Percentiles rank a stretch among this genome's conserved stretches.
These are phyloP conservation scores for Drosophila cardini DNA, from an alignment of 1,140 invertebrate genomes.

Conservation along the genomic window DNA sequence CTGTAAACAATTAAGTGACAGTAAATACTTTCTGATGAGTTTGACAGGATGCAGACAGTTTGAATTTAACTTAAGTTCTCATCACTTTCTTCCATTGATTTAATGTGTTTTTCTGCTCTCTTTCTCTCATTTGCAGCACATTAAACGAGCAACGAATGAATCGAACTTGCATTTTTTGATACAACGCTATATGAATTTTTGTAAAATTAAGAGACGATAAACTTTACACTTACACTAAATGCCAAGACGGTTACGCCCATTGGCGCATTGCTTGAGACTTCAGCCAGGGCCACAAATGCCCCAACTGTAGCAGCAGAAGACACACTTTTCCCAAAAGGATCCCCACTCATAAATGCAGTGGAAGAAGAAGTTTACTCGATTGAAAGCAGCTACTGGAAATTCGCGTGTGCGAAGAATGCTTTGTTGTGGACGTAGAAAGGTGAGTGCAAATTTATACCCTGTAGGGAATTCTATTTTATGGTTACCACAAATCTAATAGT, in stretches of 20 bases:
- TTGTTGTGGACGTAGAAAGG: conserved; percentile 94
- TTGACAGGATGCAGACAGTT: conserved; percentile 34
- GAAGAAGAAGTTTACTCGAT: conserved; percentile 90
- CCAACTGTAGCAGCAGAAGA: conserved; percentile 52
- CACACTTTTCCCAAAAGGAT: conserved; percentile 68
- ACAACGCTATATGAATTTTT: conserved; percentile 50
- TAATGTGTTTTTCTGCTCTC: not conserved
- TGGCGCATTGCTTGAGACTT: conserved; percentile 45
- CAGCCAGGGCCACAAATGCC: conserved; percentile 44
- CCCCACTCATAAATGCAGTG: conserved; percentile 88
- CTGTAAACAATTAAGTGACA: conserved; percentile 74
- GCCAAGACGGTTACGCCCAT: conserved; percentile 23
- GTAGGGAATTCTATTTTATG: too few relatives aligned
- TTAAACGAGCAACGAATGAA: conserved; percentile 71
- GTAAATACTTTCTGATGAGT: conserved; percentile 70
- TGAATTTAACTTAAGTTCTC: conserved; percentile 17
- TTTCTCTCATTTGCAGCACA: conserved; percentile 48
- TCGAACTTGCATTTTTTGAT: conserved; percentile 72
- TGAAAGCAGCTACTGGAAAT: conserved; percentile 89
- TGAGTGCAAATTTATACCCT: conserved; percentile 81
- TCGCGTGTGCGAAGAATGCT: conserved; percentile 92
- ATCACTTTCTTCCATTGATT: conserved; percentile 13
- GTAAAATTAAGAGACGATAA: conserved; percentile 43
- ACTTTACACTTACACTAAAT: conserved; percentile 22
- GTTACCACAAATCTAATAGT: too few relatives aligned